A percentile compares a stretch with the other conserved stretches of the same genome.
Conservation (phyloP, 1,140 invertebrate genomes). For the Drosophila dunni region DNA sequence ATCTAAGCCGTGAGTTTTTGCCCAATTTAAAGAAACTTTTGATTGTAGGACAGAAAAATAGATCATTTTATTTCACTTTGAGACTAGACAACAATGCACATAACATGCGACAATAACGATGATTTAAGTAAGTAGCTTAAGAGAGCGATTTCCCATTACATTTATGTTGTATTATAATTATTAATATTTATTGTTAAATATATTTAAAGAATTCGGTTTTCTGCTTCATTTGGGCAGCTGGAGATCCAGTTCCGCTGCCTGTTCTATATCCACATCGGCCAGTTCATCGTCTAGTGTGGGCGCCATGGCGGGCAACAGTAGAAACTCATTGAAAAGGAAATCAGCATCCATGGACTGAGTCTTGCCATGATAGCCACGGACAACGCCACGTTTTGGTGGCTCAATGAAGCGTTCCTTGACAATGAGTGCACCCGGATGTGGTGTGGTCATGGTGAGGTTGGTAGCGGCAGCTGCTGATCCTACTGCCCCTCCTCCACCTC, state of each 20-base stretch:
- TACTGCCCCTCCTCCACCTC: constrained; percentile 4
- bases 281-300: constrained; percentile 27
- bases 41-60: constrained; percentile 57
- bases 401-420: constrained; percentile 85
- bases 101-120: constrained; percentile 47
- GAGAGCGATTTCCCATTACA: background rate
- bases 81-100: constrained; percentile 54
- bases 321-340: constrained; percentile 79
- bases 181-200: background rate
- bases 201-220: background rate
- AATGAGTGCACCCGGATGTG: constrained; percentile 81
- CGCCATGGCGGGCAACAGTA: constrained; percentile 63
- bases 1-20: too few relatives aligned
- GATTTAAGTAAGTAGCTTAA: constrained; percentile 32
- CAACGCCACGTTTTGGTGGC: constrained; percentile 85
- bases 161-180: background rate
- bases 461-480: constrained; percentile 4
- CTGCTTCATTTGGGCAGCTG: constrained; percentile 7
- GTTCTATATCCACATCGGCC: constrained; percentile 12
- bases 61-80: constrained; percentile 44
- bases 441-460: constrained; percentile 26
- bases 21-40: background rate
- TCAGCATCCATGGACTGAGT: constrained; percentile 82
- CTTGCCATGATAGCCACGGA: constrained; percentile 85
- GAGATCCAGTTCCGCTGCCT: background rate